These are phyloP conservation scores for Arion vulgaris DNA, from an alignment of 1,140 invertebrate species.

Conservation along the genomic window DNA sequence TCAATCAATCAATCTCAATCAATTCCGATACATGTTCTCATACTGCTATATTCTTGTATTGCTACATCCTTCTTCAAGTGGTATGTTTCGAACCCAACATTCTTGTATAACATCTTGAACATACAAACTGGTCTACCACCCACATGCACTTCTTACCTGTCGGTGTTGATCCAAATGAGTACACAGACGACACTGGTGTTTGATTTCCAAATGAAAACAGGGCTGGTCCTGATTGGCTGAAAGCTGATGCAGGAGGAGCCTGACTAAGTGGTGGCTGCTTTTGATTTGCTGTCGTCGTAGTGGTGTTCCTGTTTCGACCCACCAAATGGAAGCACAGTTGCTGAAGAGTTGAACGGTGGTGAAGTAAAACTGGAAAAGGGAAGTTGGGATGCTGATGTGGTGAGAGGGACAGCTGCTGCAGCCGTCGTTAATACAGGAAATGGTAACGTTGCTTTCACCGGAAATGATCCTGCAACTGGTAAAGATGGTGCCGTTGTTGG, in stretches of 20 bases:
- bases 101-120: too few relatives aligned
- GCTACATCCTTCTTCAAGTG: too few relatives aligned
- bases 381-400: not conserved
- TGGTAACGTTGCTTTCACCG: not conserved
- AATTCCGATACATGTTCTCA: too few relatives aligned
- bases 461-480: not conserved
- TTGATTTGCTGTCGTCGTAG: not conserved
- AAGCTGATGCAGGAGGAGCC: not conserved
- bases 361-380: not conserved
- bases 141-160: not conserved
- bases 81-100: too few relatives aligned
- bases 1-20: too few relatives aligned
- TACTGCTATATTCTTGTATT: too few relatives aligned
- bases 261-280: not conserved
- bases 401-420: not conserved
- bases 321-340: not conserved
- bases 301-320: not conserved
- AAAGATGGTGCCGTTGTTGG: conserved; percentile 1
- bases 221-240: not conserved
- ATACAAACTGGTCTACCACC: too few relatives aligned
- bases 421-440: not conserved
- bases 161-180: conserved; percentile 19
- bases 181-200: not conserved
- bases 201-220: not conserved
- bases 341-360: not conserved